Percentiles rank a stretch among this genome's conserved stretches.
These are phyloP conservation scores for Sclerodermus sp. DNA, from an alignment of 2,888 invertebrate genomes.

Conservation along the genomic window DNA sequence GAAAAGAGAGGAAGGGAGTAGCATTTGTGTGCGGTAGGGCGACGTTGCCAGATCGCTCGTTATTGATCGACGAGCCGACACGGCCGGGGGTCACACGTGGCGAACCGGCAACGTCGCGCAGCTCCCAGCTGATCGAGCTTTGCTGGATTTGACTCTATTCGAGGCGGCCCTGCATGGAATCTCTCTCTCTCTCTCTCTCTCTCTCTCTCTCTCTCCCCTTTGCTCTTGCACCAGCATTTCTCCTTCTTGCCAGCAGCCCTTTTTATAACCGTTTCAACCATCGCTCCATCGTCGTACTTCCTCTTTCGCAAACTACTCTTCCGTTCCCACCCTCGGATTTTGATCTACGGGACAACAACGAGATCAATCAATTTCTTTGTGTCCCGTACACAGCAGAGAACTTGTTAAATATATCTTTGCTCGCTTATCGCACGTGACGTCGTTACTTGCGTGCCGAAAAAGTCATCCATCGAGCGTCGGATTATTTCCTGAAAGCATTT, in stretches of 20 bases:
- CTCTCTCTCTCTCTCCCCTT: conserved; percentile 3
- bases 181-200: conserved; percentile 1
- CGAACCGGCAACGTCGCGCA: conserved; percentile 38
- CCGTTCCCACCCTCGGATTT: no score
- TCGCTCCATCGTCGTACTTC: conserved; percentile 7
- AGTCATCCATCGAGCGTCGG: no score
- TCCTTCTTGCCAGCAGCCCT: background rate
- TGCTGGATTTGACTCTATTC: conserved; percentile 1
- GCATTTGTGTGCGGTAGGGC: conserved; percentile 19
- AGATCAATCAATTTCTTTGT: no score
- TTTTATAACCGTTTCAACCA: conserved; percentile 12
- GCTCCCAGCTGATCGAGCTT: conserved; percentile 44
- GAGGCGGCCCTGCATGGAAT: background rate
- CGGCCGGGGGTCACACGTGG: conserved; percentile 33
- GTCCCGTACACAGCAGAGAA: no score
- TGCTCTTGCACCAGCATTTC: conserved; percentile 6
- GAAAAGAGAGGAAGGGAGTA: background rate
- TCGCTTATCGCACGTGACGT: no score
- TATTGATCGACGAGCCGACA: conserved; percentile 41
- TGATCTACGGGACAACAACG: no score
- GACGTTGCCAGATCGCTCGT: conserved; percentile 41
- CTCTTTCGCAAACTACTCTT: background rate
- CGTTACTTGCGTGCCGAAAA: no score
- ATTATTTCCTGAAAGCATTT: no score
- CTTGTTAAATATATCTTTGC: no score